phyloP scores from a whole-genome alignment of 1,140 invertebrate genomes.

The Homarus americanus region DNA sequence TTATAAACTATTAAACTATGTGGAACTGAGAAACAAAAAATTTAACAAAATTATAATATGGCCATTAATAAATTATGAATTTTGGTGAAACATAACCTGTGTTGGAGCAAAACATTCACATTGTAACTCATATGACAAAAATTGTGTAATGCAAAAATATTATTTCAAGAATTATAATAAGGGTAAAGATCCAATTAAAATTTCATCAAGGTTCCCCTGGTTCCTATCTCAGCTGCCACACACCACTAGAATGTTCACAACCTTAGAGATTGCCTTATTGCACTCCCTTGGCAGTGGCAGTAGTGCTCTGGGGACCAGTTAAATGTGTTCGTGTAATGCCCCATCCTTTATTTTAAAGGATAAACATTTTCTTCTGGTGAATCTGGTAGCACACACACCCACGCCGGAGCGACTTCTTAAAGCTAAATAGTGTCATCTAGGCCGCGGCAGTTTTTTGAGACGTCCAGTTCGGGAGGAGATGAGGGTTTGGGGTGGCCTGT shows the following conservation, averaged over 20 bases:
- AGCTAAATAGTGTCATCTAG: slow-evolving; percentile 72
- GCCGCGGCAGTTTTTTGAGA: slow-evolving; percentile 72
- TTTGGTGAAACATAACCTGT: too few relatives aligned
- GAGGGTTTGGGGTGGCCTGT: slow-evolving; percentile 59
- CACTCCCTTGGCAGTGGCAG: slow-evolving; percentile 31
- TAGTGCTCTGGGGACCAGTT: slow-evolving; percentile 30
- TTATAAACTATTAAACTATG: background rate
- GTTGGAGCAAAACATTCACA: background rate
- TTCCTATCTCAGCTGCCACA: slow-evolving; percentile 26
- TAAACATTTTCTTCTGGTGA: slow-evolving; percentile 9
- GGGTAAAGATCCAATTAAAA: background rate
- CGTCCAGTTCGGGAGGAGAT: slow-evolving; percentile 63
- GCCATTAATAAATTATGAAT: background rate
- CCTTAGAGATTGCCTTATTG: slow-evolving; percentile 38
- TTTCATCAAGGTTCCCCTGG: slow-evolving; percentile 10
- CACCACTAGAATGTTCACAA: slow-evolving; percentile 39
- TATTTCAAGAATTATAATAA: background rate
- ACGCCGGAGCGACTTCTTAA: slow-evolving; percentile 67
- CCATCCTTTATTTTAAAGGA: slow-evolving; percentile 28
- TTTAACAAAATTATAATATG: background rate
- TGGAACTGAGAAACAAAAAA: background rate
- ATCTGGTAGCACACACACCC: slow-evolving; percentile 64
- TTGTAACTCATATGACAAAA: background rate
- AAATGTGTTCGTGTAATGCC: slow-evolving; percentile 53
- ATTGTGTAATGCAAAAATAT: background rate